Evolutionary conservation across 1,140 invertebrate genomes (phyloP), one percentile per base, ranked within the genome.

Genomic region (Drosophila watanabei): DNA sequence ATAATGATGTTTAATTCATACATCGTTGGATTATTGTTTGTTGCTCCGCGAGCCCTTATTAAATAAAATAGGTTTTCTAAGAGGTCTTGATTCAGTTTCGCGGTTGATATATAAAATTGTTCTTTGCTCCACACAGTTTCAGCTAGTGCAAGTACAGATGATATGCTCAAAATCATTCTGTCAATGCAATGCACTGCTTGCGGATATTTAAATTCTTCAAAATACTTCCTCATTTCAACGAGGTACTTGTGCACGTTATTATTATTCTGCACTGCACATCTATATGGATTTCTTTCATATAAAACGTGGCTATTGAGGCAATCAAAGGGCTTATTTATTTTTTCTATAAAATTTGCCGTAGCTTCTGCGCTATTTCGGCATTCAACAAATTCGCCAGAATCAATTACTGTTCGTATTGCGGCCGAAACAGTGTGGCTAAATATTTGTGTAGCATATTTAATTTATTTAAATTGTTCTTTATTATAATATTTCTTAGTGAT

Each of bases 271-370:
- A 20, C 5, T 46, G 43, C 43, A 20, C 43, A 45, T 18, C 43
- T 45, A 20, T 20, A 45, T 45, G 18, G 43, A 45, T 45, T 45
- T 45, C 18, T 46, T 24, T 46, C 45, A 46, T 24, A 46, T 24
- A 46, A 46, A 45, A 45, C 45, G 24, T 24, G 43, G 43, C n/a
- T 45, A 45, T 45, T 45, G 43, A 45, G 43, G 43, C 41, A 43
- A 43, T 43, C 41, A 43, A 43, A 43, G n/a, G 18, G 41, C n/a
- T 43, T 43, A 16, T 39, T n/a, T n/a, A n/a, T 24, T 24, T 24
- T 24, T 24, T 24, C 24, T 24, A 2, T 24, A 24, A 24, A 24
- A 24, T 24, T 24, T 39, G 37, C 14, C 37, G 37, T 16, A 43
- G n/a, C 41, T 43, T 43, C n/a, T 43, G n/a, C n/a, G n/a, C n/a